These are phyloP conservation scores for Trinectes maculatus DNA, from an alignment of 2,113 vertebrate species.

Conservation along the genomic window DNA sequence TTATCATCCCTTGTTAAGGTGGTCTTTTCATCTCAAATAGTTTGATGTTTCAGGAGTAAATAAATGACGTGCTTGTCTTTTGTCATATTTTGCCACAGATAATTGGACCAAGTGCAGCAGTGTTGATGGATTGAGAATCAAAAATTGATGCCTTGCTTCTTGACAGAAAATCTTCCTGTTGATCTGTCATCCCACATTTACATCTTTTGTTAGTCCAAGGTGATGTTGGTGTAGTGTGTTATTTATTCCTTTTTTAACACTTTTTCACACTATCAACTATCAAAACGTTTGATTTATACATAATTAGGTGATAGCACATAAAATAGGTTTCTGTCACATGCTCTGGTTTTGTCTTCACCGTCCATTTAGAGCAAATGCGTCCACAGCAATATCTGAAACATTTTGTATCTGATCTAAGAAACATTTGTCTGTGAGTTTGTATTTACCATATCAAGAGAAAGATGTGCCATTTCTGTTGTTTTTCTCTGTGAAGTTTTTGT, in stretches of 20 bases:
- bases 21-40: neutral
- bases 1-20: too few species aligned
- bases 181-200: constrained; percentile 20
- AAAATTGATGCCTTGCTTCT: neutral
- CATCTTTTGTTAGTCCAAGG: constrained; percentile 35
- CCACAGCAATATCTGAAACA: constrained; percentile 12
- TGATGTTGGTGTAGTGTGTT: constrained; percentile 58
- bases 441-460: constrained; percentile 33
- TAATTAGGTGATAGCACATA: constrained; percentile 4
- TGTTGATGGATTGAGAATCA: constrained; percentile 15
- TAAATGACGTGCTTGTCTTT: neutral
- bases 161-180: constrained; percentile 3
- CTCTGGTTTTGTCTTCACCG: constrained; percentile 18
- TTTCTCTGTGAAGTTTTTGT: constrained; percentile 55
- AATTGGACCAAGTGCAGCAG: constrained; percentile 52
- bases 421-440: constrained; percentile 43
- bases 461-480: constrained; percentile 60
- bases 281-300: constrained; percentile 43
- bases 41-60: neutral
- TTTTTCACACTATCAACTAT: constrained; percentile 1
- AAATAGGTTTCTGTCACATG: constrained; percentile 1
- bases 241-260: constrained; percentile 33
- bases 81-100: constrained; percentile 51
- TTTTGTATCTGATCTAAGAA: constrained; percentile 25
- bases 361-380: constrained; percentile 33